These are phyloP conservation scores for Labeo rohita DNA, from an alignment of 2,113 vertebrate genomes.

Conservation along the genomic window DNA sequence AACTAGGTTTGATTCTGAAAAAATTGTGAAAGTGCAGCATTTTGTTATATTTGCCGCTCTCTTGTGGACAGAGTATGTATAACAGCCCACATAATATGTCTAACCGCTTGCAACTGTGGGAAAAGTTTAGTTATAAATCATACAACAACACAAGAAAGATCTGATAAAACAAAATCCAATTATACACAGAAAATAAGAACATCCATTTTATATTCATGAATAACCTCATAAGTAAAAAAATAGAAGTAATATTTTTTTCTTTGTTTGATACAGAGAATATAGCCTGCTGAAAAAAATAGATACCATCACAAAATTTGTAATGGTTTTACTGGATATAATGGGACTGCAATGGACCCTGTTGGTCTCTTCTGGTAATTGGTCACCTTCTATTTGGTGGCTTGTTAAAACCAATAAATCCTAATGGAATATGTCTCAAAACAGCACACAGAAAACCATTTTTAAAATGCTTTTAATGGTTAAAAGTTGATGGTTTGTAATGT, in stretches of 20 bases:
- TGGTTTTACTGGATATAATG: no score
- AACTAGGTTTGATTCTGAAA: neutral
- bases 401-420: no score
- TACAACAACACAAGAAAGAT: neutral
- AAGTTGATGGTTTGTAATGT: no score
- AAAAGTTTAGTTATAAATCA: neutral
- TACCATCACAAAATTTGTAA: no score
- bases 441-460: no score
- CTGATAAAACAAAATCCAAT: neutral
- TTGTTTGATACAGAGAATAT: neutral
- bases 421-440: no score
- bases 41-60: conserved; percentile 21
- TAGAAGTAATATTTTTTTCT: neutral
- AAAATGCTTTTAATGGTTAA: no score
- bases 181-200: neutral
- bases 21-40: neutral
- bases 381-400: no score
- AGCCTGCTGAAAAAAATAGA: neutral
- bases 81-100: neutral
- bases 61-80: conserved; percentile 14
- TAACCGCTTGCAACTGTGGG: neutral
- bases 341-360: no score
- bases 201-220: neutral
- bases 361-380: no score
- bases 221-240: neutral